These are phyloP conservation scores for Toxonevra muliebris DNA, from an alignment of 2,888 invertebrate species.

Conservation along the genomic window DNA sequence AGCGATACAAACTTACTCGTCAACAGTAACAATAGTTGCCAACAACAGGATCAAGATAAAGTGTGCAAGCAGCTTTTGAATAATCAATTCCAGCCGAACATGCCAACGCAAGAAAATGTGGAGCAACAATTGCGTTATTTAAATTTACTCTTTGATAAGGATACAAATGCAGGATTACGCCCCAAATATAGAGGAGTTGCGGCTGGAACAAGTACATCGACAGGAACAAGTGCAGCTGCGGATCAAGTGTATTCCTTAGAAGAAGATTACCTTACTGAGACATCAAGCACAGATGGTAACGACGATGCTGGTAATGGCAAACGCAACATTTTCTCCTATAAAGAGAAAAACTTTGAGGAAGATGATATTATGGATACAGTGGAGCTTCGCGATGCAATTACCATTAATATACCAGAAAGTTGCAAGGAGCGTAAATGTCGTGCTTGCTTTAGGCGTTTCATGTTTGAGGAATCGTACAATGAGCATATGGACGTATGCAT, in stretches of 20 bases:
- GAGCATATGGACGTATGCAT: constrained; percentile 60
- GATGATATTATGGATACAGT: constrained; percentile 62
- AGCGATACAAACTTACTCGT: constrained; percentile 54
- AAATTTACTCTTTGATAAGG: constrained; percentile 54
- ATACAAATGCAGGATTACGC: constrained; percentile 40
- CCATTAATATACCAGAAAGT: constrained; percentile 60
- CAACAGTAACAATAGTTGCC: constrained; percentile 41
- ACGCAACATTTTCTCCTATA: constrained; percentile 60
- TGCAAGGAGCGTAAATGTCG: constrained; percentile 63
- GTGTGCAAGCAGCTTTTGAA: constrained; percentile 53
- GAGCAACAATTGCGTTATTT: constrained; percentile 51
- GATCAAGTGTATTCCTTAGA: constrained; percentile 36
- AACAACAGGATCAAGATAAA: constrained; percentile 48
- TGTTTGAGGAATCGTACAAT: constrained; percentile 63
- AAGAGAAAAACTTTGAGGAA: constrained; percentile 62
- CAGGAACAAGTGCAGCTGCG: constrained; percentile 9
- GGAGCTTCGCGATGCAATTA: constrained; percentile 58
- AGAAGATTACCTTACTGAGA: constrained; percentile 54
- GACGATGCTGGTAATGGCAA: constrained; percentile 39
- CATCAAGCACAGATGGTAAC: constrained; percentile 58
- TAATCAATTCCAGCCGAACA: constrained; percentile 30
- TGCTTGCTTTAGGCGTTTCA: constrained; percentile 60
- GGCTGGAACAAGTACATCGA: too few relatives aligned
- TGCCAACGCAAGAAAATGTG: constrained; percentile 35
- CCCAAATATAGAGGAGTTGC: constrained; percentile 23